Conservation (phyloP, 2,888 invertebrate species). For the Onchidella celtica region DNA sequence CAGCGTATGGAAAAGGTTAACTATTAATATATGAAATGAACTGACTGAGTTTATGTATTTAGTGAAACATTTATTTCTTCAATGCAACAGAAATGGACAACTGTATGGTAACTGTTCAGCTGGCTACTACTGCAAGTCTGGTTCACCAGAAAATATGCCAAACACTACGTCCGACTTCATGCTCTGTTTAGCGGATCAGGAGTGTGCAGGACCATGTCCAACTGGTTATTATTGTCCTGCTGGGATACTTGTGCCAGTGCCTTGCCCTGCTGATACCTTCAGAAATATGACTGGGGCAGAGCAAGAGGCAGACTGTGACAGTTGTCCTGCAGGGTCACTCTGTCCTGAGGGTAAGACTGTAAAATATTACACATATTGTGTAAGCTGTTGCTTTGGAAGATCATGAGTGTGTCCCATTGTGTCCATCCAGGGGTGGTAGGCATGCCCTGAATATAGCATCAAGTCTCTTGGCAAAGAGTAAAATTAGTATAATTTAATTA, state of each 20-base stretch:
- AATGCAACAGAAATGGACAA: slow-evolving; percentile 74
- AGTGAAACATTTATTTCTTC: no score
- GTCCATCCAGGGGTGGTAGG: no score
- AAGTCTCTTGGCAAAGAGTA: no score
- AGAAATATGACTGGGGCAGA: slow-evolving; percentile 68
- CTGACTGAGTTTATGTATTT: no score
- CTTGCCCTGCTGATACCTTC: slow-evolving; percentile 75
- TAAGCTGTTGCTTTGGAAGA: no score
- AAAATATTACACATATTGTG: no score
- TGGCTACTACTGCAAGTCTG: slow-evolving; percentile 76
- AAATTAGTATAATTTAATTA: no score
- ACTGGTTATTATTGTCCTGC: slow-evolving; percentile 74
- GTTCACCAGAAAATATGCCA: slow-evolving; percentile 70
- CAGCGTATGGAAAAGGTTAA: no score
- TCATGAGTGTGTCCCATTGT: no score
- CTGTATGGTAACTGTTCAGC: slow-evolving; percentile 71
- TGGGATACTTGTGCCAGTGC: slow-evolving; percentile 66
- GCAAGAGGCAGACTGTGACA: slow-evolving; percentile 68
- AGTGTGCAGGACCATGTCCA: slow-evolving; percentile 77
- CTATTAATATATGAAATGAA: no score
- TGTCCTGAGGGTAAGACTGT: slow-evolving; percentile 70
- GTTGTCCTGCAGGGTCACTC: slow-evolving; percentile 75
- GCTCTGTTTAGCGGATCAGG: slow-evolving; percentile 59
- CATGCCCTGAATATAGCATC: no score
- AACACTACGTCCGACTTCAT: slow-evolving; percentile 60